Conservation (phyloP, 2,797 vertebrate species). For the Avahi laniger region DNA sequence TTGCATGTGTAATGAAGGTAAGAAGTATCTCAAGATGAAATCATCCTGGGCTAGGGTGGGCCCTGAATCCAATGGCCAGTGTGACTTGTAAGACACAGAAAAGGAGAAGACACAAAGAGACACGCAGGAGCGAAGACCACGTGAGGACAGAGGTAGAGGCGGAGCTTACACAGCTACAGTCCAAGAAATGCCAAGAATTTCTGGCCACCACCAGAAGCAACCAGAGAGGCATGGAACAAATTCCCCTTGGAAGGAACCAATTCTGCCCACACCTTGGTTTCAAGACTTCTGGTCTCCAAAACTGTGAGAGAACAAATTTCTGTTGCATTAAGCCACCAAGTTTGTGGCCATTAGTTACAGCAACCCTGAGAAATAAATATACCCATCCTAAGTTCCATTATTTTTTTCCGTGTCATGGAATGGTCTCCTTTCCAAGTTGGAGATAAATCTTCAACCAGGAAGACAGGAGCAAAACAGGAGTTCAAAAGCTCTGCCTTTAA, state of each 20-base stretch:
- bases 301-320: neutral
- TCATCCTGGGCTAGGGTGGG: neutral
- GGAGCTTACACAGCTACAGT: neutral
- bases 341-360: neutral
- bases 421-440: neutral
- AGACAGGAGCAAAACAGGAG: neutral
- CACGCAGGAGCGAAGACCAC: neutral
- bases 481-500: neutral
- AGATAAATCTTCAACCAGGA: neutral
- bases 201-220: neutral
- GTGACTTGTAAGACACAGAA: neutral
- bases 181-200: neutral
- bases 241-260: neutral
- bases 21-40: neutral
- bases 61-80: neutral
- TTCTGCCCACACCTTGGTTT: neutral
- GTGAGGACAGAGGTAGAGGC: neutral
- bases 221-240: neutral
- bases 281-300: neutral
- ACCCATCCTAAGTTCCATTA: neutral
- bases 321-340: neutral
- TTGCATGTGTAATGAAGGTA: neutral
- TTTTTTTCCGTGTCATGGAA: neutral
- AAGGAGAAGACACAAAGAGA: neutral
- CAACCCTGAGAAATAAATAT: neutral